A percentile compares a stretch with the other conserved stretches of the same genome.
Conservation (phyloP, 1,140 invertebrate species). For the Linepithema humile region DNA sequence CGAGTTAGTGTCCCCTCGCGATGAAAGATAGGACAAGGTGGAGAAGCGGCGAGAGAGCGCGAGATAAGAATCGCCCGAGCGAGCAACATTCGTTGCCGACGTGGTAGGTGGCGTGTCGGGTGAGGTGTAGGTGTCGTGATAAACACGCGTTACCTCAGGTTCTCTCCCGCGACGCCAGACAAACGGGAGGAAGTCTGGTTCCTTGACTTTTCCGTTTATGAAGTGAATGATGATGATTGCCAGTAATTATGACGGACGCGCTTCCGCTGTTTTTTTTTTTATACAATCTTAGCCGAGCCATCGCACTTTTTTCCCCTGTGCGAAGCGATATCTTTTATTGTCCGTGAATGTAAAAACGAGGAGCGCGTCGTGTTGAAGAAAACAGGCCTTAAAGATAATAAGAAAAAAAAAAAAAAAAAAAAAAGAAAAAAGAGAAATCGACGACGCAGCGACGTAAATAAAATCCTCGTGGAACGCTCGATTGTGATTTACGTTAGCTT, state of each 20-base stretch:
- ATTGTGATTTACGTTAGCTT: conserved; percentile 35
- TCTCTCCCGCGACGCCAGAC: conserved; percentile 61
- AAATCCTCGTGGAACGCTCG: neutral
- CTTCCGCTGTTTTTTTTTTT: conserved; percentile 33
- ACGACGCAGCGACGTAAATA: neutral
- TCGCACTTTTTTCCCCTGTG: neutral
- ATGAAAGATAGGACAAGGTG: conserved; percentile 68
- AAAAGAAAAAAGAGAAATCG: neutral
- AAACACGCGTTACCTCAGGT: conserved; percentile 75
- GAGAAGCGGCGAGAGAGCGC: conserved; percentile 61
- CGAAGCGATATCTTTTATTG: neutral
- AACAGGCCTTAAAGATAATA: neutral
- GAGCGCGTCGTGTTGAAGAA: neutral
- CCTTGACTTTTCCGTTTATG: conserved; percentile 62
- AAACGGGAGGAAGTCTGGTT: conserved; percentile 70
- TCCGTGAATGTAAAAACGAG: neutral
- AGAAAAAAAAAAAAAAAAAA: neutral
- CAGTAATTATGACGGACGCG: conserved; percentile 21
- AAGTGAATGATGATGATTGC: conserved; percentile 40
- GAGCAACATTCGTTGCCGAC: conserved; percentile 69
- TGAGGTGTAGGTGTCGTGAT: conserved; percentile 62
- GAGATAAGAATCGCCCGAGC: conserved; percentile 71
- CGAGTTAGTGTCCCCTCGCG: conserved; percentile 68
- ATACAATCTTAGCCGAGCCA: neutral
- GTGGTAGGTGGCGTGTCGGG: conserved; percentile 69